Conservation (phyloP, 2,113 vertebrate species). For the Vulpes vulpes region DNA sequence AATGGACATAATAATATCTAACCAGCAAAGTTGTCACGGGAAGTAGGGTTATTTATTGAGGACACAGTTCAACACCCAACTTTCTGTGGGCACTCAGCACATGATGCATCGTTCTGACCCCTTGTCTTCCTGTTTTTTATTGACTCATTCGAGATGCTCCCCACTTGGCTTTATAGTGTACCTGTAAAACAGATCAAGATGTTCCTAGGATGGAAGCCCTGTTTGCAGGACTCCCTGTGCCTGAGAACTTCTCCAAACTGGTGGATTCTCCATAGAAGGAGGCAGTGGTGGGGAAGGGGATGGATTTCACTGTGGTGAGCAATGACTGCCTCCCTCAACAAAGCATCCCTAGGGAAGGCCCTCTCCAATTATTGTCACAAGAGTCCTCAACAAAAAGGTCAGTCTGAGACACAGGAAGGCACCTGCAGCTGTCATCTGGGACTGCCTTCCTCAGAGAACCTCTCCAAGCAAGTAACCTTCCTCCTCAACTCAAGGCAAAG, state of each 20-base stretch:
- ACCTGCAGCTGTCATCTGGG: background rate
- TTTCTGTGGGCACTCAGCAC: background rate
- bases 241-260: background rate
- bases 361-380: background rate
- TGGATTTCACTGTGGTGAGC: background rate
- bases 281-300: background rate
- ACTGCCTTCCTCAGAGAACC: background rate
- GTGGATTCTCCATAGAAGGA: background rate
- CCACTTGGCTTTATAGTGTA: background rate
- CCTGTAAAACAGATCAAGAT: background rate
- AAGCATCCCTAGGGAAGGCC: background rate
- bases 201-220: background rate
- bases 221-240: background rate
- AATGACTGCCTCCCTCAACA: background rate
- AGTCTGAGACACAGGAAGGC: background rate
- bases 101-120: background rate
- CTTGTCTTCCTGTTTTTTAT: background rate
- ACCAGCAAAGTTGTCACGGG: background rate
- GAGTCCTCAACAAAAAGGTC: background rate
- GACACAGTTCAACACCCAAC: background rate
- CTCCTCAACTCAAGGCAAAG: background rate
- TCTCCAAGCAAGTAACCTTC: background rate
- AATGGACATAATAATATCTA: background rate
- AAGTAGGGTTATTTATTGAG: background rate
- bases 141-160: background rate